Conservation (phyloP, 2,888 invertebrate species). For the Sarcophaga rosellei region DNA sequence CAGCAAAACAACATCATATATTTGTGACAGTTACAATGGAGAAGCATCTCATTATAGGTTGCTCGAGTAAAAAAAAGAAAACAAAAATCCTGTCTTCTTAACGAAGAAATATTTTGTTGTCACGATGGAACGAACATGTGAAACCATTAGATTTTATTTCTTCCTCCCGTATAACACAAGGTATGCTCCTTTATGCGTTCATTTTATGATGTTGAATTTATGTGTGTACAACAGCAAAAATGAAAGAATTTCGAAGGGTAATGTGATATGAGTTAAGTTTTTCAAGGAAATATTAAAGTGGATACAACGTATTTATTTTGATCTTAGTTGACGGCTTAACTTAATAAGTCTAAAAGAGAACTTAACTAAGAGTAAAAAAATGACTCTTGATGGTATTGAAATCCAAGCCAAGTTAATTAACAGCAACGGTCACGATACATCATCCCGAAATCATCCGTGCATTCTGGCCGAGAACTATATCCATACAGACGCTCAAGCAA, state of each 20-base stretch:
- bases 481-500: too few relatives aligned
- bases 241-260: neutral
- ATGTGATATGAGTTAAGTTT: constrained; percentile 4
- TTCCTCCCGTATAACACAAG: constrained; percentile 32
- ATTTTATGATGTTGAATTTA: constrained; percentile 12
- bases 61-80: neutral
- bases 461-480: too few relatives aligned
- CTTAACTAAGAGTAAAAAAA: too few relatives aligned
- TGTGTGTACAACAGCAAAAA: neutral
- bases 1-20: constrained; percentile 62
- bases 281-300: neutral
- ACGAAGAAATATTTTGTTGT: constrained; percentile 34
- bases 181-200: constrained; percentile 11
- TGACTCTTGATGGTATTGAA: too few relatives aligned
- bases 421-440: too few relatives aligned
- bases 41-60: constrained; percentile 46
- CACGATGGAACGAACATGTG: neutral
- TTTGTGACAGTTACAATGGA: constrained; percentile 60
- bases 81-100: constrained; percentile 24
- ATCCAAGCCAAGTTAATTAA: too few relatives aligned
- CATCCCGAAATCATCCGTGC: too few relatives aligned
- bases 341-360: too few relatives aligned
- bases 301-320: too few relatives aligned
- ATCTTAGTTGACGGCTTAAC: too few relatives aligned
- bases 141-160: constrained; percentile 55